Conservation (phyloP, 1,140 invertebrate species). For the Drosophila nebulosa region DNA sequence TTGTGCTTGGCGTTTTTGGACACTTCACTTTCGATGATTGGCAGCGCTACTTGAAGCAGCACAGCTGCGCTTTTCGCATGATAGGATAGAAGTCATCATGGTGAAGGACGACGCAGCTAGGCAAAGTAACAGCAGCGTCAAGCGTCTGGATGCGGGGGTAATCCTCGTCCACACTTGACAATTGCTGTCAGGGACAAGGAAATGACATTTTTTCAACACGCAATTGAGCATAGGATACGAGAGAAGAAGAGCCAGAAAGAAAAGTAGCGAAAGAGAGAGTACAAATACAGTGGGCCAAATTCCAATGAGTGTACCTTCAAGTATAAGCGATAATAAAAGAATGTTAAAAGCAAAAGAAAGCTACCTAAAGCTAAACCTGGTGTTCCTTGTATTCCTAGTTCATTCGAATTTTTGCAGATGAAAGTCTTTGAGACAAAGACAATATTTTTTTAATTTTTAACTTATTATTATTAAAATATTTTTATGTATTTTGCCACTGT, state of each 20-base stretch:
- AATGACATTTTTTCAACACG: conserved; percentile 63
- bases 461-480: background rate
- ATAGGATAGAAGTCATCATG: conserved; percentile 6
- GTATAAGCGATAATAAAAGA: background rate
- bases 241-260: conserved; percentile 6
- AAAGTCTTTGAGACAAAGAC: no score
- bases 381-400: no score
- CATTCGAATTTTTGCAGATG: no score
- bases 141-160: background rate
- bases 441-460: no score
- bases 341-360: background rate
- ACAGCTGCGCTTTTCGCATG: conserved; percentile 68
- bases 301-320: background rate
- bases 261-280: background rate
- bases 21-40: conserved; percentile 72
- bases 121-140: background rate
- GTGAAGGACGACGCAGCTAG: background rate
- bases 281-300: background rate
- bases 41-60: conserved; percentile 42
- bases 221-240: conserved; percentile 11
- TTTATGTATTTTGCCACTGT: background rate
- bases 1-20: conserved; percentile 57
- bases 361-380: no score
- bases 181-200: conserved; percentile 69
- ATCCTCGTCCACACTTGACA: conserved; percentile 61